These are phyloP conservation scores for Campylorhamphus procurvoides DNA, from an alignment of 2,113 vertebrate genomes.

Conservation along the genomic window DNA sequence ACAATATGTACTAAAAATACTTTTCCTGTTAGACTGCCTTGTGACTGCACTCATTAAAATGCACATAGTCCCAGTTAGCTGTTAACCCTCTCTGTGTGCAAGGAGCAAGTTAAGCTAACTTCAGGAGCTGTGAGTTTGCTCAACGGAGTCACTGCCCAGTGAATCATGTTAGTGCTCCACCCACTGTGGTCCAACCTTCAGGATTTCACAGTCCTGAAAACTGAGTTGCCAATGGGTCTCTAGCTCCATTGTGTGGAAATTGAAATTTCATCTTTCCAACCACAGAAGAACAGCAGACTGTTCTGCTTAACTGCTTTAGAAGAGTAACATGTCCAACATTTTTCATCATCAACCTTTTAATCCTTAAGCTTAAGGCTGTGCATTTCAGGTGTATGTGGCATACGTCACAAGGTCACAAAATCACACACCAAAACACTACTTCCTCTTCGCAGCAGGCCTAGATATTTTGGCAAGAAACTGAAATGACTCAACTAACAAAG, in stretches of 20 bases:
- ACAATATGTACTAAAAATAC: background rate
- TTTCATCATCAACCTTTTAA: background rate
- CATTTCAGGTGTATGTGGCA: background rate
- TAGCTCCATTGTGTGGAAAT: background rate
- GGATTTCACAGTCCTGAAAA: background rate
- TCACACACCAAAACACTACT: background rate
- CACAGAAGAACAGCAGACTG: background rate
- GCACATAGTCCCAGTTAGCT: background rate
- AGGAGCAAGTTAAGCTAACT: background rate
- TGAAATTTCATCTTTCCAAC: background rate
- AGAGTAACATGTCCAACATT: background rate
- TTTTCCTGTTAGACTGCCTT: background rate
- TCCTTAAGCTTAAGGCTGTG: background rate
- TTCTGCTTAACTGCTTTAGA: background rate
- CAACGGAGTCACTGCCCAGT: background rate
- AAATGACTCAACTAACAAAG: background rate
- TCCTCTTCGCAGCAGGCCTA: background rate
- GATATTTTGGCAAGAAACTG: background rate
- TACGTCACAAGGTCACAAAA: background rate
- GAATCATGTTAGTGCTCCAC: background rate
- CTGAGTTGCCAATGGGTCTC: background rate
- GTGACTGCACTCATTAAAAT: constrained; percentile 20
- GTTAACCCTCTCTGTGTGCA: background rate
- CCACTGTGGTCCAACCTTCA: background rate
- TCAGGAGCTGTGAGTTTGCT: background rate